phyloP scores from a whole-genome alignment of 2,113 vertebrate species.

The Lanius ludovicianus region DNA sequence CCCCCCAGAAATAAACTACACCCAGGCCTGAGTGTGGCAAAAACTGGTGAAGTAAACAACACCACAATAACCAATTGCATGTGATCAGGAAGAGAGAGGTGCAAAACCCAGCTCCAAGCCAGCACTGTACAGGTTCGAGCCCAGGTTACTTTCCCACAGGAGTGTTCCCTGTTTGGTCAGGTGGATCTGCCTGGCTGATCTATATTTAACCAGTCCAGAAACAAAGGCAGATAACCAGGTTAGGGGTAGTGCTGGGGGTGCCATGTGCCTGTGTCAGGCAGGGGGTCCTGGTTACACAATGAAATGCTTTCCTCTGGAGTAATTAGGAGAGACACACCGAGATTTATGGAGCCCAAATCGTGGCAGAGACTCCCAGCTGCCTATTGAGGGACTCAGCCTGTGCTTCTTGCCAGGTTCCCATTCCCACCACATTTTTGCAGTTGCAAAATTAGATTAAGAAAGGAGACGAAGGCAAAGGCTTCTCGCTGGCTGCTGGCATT shows the following conservation, averaged over 20 bases:
- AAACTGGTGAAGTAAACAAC: fast-evolving
- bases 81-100: neutral
- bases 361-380: neutral
- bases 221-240: conserved; percentile 31
- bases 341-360: neutral
- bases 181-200: conserved; percentile 12
- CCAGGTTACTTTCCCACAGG: conserved; percentile 61
- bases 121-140: neutral
- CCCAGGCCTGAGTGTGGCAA: neutral
- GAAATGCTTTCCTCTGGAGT: conserved; percentile 44
- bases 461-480: neutral
- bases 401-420: conserved; percentile 12
- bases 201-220: conserved; percentile 58
- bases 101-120: neutral
- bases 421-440: conserved; percentile 27
- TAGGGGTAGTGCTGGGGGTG: neutral
- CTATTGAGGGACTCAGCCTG: neutral
- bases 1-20: neutral
- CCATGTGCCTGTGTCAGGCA: neutral
- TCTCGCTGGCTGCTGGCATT: neutral
- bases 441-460: conserved; percentile 11
- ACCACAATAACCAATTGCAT: neutral
- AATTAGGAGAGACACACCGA: conserved; percentile 28
- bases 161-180: neutral
- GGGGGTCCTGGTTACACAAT: conserved; percentile 13